Evolutionary conservation across 2,113 vertebrate genomes (phyloP).

Genomic region (Vidua chalybeata): DNA sequence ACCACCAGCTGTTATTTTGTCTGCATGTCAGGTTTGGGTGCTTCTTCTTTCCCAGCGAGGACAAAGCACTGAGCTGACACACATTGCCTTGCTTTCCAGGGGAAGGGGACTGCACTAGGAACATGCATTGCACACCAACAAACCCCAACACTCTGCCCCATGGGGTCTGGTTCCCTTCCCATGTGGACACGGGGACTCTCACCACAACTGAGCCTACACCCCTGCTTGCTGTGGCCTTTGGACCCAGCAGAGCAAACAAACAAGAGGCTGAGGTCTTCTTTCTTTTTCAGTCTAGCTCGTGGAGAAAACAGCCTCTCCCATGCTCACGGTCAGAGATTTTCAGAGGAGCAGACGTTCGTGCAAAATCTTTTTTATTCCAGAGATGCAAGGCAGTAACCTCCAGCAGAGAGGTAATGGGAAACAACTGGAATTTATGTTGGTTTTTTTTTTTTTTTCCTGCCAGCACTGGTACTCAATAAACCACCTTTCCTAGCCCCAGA

Average conservation of each 20-base stretch:
- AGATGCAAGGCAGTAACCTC: background rate
- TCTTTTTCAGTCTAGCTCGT: background rate
- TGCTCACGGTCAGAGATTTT: background rate
- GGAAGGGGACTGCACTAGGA: background rate
- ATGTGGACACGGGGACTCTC: background rate
- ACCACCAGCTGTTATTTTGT: background rate
- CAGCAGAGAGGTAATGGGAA: background rate
- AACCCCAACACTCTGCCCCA: background rate
- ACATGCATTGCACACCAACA: accelerated
- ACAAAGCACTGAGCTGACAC: background rate
- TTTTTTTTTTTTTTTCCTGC: background rate
- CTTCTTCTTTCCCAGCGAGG: background rate
- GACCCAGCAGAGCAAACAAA: background rate
- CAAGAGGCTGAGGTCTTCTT: background rate
- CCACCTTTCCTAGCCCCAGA: background rate
- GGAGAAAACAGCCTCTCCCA: background rate
- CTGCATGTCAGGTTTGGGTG: background rate
- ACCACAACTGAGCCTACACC: background rate
- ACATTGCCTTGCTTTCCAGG: background rate
- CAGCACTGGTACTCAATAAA: background rate
- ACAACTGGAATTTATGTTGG: background rate
- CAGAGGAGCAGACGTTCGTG: background rate
- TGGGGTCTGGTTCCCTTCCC: background rate
- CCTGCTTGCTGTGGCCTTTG: background rate
- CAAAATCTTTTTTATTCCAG: background rate